phyloP scores from a whole-genome alignment of 30 jellyfish, hydroid and myxozoan species.

The Aurelia coerulea region DNA sequence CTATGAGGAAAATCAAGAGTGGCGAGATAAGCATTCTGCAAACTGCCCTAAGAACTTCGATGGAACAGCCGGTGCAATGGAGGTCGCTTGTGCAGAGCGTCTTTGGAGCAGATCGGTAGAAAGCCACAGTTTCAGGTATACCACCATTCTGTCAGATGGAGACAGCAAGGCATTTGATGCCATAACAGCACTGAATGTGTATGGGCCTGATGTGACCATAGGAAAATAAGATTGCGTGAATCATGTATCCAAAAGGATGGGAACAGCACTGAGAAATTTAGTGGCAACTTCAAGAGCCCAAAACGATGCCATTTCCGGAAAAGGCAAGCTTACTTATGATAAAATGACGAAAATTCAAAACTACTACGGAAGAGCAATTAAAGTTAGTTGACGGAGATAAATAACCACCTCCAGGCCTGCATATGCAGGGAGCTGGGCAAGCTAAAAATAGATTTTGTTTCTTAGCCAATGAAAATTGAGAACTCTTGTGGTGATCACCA shows the following conservation, averaged over 20 bases:
- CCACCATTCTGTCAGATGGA: slow-evolving; percentile 38
- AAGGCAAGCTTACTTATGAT: no score
- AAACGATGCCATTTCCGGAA: no score
- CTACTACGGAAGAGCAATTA: no score
- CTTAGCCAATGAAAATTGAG: no score
- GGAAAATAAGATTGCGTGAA: slow-evolving; percentile 15
- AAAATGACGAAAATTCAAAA: no score
- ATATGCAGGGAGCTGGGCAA: no score
- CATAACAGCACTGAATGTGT: not conserved
- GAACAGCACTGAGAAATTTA: not conserved
- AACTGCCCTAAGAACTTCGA: not conserved
- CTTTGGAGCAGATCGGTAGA: not conserved
- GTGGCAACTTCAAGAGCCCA: no score
- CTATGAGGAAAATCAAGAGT: not conserved
- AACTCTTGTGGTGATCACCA: no score
- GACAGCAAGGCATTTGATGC: slow-evolving; percentile 51
- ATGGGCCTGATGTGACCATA: not conserved
- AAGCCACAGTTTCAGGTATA: slow-evolving; percentile 7
- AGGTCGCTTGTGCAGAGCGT: no score
- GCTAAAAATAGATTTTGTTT: no score
- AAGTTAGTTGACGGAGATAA: no score
- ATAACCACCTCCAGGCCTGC: no score
- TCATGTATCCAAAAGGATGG: slow-evolving; percentile 4
- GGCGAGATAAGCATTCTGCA: not conserved
- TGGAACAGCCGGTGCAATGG: not conserved